Conservation (phyloP, 2,888 invertebrate species). For the Perizoma flavofasciatum region DNA sequence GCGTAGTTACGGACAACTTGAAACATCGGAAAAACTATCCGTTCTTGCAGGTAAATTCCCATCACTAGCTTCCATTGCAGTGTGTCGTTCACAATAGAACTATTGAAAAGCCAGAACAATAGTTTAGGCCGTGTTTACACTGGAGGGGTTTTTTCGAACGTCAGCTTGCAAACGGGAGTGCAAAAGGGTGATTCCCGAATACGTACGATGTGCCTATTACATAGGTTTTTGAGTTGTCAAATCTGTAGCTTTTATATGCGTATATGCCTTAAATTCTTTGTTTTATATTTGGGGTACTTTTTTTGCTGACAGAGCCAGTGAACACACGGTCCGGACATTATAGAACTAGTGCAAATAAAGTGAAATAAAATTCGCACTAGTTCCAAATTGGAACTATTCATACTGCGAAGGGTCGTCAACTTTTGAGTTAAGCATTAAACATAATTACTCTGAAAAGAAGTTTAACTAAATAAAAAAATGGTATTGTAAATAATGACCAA, state of each 20-base stretch:
- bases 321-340: not conserved
- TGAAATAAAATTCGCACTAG: too few relatives aligned
- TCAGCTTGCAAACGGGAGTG: slow-evolving; percentile 38
- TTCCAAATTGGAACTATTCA: too few relatives aligned
- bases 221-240: slow-evolving; percentile 23
- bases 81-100: slow-evolving; percentile 51
- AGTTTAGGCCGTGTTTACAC: slow-evolving; percentile 62
- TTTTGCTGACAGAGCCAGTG: not conserved
- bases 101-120: slow-evolving; percentile 69
- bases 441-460: too few relatives aligned
- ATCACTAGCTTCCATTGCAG: slow-evolving; percentile 33
- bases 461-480: too few relatives aligned
- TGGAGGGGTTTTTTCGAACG: slow-evolving; percentile 46
- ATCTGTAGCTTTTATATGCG: slow-evolving; percentile 20
- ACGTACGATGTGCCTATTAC: slow-evolving; percentile 1
- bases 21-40: slow-evolving; percentile 7
- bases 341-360: too few relatives aligned
- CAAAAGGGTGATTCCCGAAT: slow-evolving; percentile 30
- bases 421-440: too few relatives aligned
- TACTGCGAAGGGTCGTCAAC: too few relatives aligned
- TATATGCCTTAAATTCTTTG: slow-evolving; percentile 14
- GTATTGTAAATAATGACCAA: too few relatives aligned
- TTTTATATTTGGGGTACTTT: slow-evolving; percentile 11
- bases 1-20: not conserved
- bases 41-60: slow-evolving; percentile 21